Evolutionary conservation across 2,113 vertebrate genomes (phyloP).

Genomic region (Delphinus delphis): DNA sequence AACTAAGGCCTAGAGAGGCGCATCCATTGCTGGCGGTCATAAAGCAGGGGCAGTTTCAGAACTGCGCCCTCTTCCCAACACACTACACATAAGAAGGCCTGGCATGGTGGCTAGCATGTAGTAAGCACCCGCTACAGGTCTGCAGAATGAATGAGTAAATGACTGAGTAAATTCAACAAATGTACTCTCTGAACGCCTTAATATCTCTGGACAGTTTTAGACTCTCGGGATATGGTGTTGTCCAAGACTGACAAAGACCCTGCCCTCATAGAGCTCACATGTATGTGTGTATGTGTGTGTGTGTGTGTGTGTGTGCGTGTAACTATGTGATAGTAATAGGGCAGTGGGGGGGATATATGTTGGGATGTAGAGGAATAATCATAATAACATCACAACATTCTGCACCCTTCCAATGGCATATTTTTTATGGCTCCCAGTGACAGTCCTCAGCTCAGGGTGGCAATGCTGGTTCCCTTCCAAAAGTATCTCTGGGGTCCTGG

Average conservation of each 20-base stretch:
- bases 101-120: neutral
- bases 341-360: neutral
- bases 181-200: neutral
- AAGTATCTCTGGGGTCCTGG: neutral
- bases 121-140: neutral
- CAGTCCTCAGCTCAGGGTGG: neutral
- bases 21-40: accelerated
- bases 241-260: neutral
- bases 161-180: neutral
- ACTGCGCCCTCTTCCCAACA: neutral
- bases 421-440: neutral
- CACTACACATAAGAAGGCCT: neutral
- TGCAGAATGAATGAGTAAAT: neutral
- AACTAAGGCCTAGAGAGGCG: neutral
- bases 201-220: neutral
- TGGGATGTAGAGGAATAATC: neutral
- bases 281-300: neutral
- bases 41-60: neutral
- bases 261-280: neutral
- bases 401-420: neutral
- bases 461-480: neutral
- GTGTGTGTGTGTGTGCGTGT: neutral
- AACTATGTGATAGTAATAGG: neutral
- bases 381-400: neutral
- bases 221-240: neutral